These are phyloP conservation scores for Diglossa cyanea DNA, from an alignment of 2,797 vertebrate genomes.

Conservation along the genomic window DNA sequence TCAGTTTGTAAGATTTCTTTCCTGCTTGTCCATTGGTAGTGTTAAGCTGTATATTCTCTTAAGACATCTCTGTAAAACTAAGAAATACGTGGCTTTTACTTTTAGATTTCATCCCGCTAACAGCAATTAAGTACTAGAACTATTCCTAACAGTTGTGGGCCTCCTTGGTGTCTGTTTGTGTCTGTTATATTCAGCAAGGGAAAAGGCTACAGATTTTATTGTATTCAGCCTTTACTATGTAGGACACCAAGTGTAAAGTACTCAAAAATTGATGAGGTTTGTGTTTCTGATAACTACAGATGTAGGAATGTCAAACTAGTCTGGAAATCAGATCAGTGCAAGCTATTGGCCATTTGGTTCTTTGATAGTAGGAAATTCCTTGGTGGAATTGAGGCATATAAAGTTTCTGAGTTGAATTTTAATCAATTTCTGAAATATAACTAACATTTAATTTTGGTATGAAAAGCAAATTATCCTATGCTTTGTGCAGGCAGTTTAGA, in stretches of 20 bases:
- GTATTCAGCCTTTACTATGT: rapidly evolving
- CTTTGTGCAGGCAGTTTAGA: neutral
- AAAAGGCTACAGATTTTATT: neutral
- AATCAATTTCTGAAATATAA: neutral
- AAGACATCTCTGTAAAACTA: neutral
- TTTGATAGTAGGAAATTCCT: neutral
- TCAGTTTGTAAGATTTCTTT: rapidly evolving
- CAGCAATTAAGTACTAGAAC: neutral
- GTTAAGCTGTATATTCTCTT: neutral
- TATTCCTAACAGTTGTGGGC: neutral
- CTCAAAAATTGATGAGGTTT: neutral
- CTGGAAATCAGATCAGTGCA: neutral
- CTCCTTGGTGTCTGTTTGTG: neutral
- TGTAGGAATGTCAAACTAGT: neutral
- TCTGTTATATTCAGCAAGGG: neutral
- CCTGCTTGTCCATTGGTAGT: neutral
- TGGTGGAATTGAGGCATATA: neutral
- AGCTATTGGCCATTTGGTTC: neutral
- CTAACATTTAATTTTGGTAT: neutral
- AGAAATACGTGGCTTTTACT: neutral
- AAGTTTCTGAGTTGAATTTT: neutral
- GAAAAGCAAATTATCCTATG: neutral
- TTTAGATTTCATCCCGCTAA: neutral
- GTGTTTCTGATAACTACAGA: neutral
- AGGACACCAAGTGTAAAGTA: neutral